Evolutionary conservation across 2,113 vertebrate species (phyloP).

Genomic region (Entomyzon cyanotis): DNA sequence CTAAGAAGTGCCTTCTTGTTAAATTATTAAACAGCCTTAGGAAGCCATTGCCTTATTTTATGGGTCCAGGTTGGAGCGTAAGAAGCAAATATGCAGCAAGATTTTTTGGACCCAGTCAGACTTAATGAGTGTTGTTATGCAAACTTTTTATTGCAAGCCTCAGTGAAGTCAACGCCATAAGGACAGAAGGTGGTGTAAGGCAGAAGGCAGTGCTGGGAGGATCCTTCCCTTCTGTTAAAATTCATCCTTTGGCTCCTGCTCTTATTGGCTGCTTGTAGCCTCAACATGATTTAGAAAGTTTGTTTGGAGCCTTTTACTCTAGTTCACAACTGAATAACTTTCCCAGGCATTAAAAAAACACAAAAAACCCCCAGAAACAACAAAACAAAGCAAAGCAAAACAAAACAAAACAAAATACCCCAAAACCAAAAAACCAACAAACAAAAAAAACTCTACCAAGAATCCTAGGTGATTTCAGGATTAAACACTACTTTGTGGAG

Average conservation of each 20-base stretch:
- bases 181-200: neutral
- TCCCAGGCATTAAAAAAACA: neutral
- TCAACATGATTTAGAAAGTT: neutral
- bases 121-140: neutral
- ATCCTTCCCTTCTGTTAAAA: neutral
- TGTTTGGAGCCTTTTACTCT: neutral
- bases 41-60: neutral
- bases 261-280: fast-evolving
- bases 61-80: neutral
- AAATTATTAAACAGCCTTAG: neutral
- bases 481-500: neutral
- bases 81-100: neutral
- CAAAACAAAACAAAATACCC: neutral
- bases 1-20: neutral
- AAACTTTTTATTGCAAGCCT: neutral
- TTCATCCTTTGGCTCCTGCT: neutral
- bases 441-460: neutral
- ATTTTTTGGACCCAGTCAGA: neutral
- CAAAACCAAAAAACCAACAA: neutral
- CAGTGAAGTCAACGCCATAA: neutral
- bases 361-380: neutral
- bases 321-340: neutral
- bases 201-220: neutral
- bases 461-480: neutral
- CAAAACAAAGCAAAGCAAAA: neutral